Evolutionary conservation across 2,113 vertebrate species (phyloP), one percentile per base, ranked within the genome.

Genomic region (Solenodon paradoxus): DNA sequence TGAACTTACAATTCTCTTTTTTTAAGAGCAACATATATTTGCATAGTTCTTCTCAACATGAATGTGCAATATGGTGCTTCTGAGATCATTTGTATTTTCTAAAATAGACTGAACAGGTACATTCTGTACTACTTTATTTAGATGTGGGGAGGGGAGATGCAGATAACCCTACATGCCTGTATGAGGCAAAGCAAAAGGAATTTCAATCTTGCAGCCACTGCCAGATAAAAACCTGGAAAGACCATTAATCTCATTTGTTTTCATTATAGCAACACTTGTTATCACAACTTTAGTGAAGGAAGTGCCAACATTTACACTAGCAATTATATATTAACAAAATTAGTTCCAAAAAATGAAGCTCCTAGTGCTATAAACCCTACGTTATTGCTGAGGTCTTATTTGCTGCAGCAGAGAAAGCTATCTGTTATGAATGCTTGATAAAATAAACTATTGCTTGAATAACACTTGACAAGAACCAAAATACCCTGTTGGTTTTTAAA

Each of bases 321-420:
- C 92, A 92, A 96, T 97, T 96, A 96, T 98, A 97, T 98, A 96
- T 98, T 97, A 98, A 96, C 90, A 97, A 97, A 98, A 98, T 97
- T 97, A 94, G 92, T 88, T 98, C 92, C 87, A 94, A 95, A 98
- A 98, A 97, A 93, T 97, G 84, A 98, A 95, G 97, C 96, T 92
- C 86, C 78, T 38, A 20, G 40, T 92, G 98, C 93, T 95, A 93
- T 92, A 97, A 16, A 97, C 83, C 96, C 72, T 20, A 68, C 86
- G n/a, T 96, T 78, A 97, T 97, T 96, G 77, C 66, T n/a, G 24
- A 17, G 22, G 63, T 95, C 81, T 96, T 96, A 88, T 55, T 12
- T n/a, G 26, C 78, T 95, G 49, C 10, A 64, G 92, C n/a, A 83
- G 35, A 30, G 22, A 95, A 95, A 30, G 64, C 35, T 53, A 53